Evolutionary conservation across 2,797 vertebrate species (phyloP), one percentile per base, ranked within the genome.

Genomic region (Salarias fasciatus): DNA sequence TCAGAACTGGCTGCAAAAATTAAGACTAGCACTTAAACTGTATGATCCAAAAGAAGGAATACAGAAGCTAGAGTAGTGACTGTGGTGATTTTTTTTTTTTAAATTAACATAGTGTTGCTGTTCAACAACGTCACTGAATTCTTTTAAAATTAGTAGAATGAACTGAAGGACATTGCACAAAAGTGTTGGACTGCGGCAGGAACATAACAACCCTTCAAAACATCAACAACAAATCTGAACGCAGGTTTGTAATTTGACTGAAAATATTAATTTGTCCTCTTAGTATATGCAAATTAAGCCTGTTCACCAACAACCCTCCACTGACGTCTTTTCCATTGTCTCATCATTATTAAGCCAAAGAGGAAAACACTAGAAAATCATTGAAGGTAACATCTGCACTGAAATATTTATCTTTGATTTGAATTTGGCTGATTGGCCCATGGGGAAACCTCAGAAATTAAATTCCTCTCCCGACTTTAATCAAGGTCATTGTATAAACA

Each of bases 401-500:
- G 7, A 57, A 67, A 57, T 12, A 0, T 15, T 8, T 30, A 18
- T 8, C 11, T 55, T 61, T 61, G 53, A 50, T 56, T 67, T 51
- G 38, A 43, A 8, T 48, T 56, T 33, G 29, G 59, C 33, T 73
- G 51, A 69, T 38, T 41, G 61, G 44, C 45, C 64, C 18, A 15
- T 51, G 63, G 46, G 33, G 48, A 67, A 63, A 15, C 51, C 65
- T 66, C 62, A 2, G 44, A 52, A 66, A 68, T 55, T 18, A 57
- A 67, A 68, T 57, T 56, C 5, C 18, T 48, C 35, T 70, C 54
- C 47, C 52, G 33, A 74, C 44, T 69, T 6, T 45, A 45, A 37
- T 69, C 64, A 82, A 84, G 67, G 82, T 89, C 80, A 71, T 13
- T 53, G 28, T 36, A 35, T 72, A 63, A 73, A 66, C 76, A 67